Evolutionary conservation across 2,113 vertebrate genomes (phyloP), one percentile per base, ranked within the genome.

Genomic region (Entomyzon cyanotis): DNA sequence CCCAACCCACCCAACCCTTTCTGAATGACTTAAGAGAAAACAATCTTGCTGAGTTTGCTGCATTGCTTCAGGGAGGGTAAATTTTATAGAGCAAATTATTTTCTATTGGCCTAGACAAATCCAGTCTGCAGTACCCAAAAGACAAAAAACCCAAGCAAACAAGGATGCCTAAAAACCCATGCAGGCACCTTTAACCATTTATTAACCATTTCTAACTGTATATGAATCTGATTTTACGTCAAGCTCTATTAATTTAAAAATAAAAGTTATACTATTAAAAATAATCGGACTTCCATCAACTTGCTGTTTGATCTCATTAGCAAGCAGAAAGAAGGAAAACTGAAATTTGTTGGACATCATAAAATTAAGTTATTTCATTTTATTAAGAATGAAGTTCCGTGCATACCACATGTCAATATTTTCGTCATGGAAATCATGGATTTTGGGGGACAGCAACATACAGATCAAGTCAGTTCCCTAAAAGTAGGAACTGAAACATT

Each of bases 41-140:
- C 53, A 87, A 7, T 91, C 78, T 90, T 92, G 79, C 64, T 91
- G 87, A 95, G 35, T 88, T 94, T 88, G 87, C 88, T 83, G 10
- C 71, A 25, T 87, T 95, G 84, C 87, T 95, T 91, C 74, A 76
- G 93, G 89, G 84, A 93, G 50, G 59, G 62, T 76, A 81, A 83
- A 77, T 96, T 93, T 94, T 93, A 86, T 64, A 84, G 71, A 33
- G 39, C 42, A 93, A 80, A 77, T 74, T 84, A 77, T 86, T 93
- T 95, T 87, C 52, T 68, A 10, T 87, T 87, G 53, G 56, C 67
- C 73, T 65, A 76, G 84, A 73, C 28, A 90, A 85, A 92, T 84
- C 39, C 31, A 78, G 52, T 60, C 49, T 88, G n/a, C 52, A 94
- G 11, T 10, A 80, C 11, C 39, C 47, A 55, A 87, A 77, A 52